phyloP scores from a whole-genome alignment of 1,140 invertebrate species.

The Drosophila ogumai region DNA sequence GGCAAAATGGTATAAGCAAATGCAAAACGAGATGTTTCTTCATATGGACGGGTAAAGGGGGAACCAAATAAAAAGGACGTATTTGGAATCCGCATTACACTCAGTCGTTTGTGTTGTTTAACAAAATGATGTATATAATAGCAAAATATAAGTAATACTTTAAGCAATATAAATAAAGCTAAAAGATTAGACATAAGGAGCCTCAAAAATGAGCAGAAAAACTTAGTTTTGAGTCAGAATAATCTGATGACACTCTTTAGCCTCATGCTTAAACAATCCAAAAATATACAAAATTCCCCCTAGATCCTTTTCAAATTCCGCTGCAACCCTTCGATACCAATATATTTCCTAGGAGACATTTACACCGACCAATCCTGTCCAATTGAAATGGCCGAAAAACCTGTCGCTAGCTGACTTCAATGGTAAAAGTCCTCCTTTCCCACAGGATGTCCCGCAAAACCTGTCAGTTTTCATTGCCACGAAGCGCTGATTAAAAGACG shows the following conservation, averaged over 20 bases:
- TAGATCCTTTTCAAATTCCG: background rate
- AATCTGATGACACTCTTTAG: background rate
- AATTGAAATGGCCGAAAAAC: background rate
- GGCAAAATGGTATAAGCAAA: constrained; percentile 71
- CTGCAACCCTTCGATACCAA: background rate
- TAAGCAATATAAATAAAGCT: background rate
- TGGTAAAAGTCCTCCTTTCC: background rate
- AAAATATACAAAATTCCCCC: too few relatives aligned
- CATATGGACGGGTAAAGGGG: constrained; percentile 1
- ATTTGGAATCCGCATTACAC: background rate
- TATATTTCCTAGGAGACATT: background rate
- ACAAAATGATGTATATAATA: too few relatives aligned
- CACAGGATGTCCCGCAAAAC: constrained; percentile 26
- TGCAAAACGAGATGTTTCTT: constrained; percentile 34
- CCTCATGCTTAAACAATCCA: too few relatives aligned
- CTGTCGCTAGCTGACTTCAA: constrained; percentile 16
- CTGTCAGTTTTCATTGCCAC: constrained; percentile 75
- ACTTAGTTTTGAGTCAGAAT: background rate
- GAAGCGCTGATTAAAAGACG: constrained; percentile 72
- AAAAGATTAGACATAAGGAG: background rate
- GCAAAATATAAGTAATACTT: background rate
- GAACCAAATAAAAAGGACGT: constrained; percentile 10
- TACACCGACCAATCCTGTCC: background rate
- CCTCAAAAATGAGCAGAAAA: background rate
- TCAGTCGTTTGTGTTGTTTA: too few relatives aligned